phyloP scores from a whole-genome alignment of 2,797 vertebrate genomes.

The Sciurus vulgaris region DNA sequence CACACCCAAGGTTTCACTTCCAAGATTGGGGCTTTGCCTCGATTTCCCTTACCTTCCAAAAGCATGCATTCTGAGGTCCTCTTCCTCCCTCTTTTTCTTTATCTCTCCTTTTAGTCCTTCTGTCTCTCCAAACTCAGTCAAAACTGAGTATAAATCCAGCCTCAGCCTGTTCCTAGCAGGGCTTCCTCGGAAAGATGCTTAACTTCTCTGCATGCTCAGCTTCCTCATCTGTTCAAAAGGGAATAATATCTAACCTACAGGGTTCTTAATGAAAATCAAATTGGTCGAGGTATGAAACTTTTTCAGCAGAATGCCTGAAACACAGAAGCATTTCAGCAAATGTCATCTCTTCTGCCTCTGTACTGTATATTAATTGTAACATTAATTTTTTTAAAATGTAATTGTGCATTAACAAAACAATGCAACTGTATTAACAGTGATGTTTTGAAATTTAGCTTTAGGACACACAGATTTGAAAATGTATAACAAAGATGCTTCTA shows the following conservation, averaged over 20 bases:
- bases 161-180: background rate
- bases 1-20: background rate
- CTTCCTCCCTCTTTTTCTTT: background rate
- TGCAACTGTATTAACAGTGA: background rate
- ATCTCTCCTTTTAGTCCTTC: background rate
- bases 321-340: background rate
- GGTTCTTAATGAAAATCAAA: background rate
- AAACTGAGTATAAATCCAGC: background rate
- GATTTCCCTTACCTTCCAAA: background rate
- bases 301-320: background rate
- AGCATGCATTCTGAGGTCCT: background rate
- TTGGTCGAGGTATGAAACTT: background rate
- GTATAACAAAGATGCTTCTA: background rate
- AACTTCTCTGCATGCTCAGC: background rate
- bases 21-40: background rate
- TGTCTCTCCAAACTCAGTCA: background rate
- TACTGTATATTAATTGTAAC: background rate
- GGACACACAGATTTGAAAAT: background rate
- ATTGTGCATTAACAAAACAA: background rate
- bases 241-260: background rate
- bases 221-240: background rate
- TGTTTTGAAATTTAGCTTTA: constrained; percentile 28
- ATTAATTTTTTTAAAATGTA: background rate
- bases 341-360: background rate
- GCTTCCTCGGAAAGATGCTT: background rate